A percentile compares a stretch with the other conserved stretches of the same genome.
Evolutionary conservation across 2,797 vertebrate genomes (phyloP).

Genomic region (Neosilurus mollespiculum): DNA sequence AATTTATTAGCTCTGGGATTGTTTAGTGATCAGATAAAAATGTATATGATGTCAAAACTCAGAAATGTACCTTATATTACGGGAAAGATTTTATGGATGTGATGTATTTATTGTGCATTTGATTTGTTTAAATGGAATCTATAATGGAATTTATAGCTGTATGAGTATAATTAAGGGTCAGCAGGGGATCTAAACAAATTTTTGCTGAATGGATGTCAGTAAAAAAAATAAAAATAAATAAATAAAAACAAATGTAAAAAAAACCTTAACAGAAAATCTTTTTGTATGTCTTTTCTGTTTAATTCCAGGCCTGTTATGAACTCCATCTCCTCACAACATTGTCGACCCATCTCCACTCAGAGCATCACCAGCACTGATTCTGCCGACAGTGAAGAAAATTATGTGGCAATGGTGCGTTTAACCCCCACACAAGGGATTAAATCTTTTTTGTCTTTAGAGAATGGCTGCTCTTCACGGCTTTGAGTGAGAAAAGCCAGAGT

Average conservation of each 20-base stretch:
- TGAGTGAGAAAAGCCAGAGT: neutral
- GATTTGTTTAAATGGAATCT: neutral
- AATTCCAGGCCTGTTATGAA: constrained; percentile 81
- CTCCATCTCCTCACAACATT: constrained; percentile 86
- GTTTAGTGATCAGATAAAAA: neutral
- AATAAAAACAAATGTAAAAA: too few species aligned
- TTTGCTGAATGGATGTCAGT: neutral
- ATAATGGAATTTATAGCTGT: neutral
- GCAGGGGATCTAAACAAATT: neutral
- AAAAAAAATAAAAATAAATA: neutral
- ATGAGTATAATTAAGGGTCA: neutral
- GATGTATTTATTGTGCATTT: neutral
- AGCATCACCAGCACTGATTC: constrained; percentile 99
- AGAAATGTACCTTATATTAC: neutral
- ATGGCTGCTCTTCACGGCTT: neutral
- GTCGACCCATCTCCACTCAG: constrained; percentile 94
- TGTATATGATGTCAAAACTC: neutral
- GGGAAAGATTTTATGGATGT: neutral
- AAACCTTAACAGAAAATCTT: neutral
- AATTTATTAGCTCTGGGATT: neutral
- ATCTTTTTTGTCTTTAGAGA: neutral
- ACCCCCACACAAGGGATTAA: neutral
- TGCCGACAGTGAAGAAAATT: constrained; percentile 97
- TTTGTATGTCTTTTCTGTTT: constrained; percentile 20
- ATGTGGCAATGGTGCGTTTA: constrained; percentile 92